These are phyloP conservation scores for Crenuchus spilurus DNA, from an alignment of 2,797 vertebrate species.

Conservation along the genomic window DNA sequence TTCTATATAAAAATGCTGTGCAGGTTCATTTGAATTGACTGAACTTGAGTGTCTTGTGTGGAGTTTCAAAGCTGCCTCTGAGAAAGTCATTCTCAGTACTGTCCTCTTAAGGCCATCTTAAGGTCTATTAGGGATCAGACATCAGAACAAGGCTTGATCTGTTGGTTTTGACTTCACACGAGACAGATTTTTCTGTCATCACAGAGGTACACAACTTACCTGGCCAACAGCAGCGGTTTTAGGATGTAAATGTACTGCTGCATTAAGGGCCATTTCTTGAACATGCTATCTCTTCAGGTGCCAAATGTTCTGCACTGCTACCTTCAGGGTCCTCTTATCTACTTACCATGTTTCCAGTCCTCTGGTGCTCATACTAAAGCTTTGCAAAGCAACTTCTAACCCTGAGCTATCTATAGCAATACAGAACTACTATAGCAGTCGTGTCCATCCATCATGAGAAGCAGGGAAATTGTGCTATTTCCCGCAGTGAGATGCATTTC, in stretches of 20 bases:
- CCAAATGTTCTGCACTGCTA: background rate
- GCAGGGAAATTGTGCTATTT: background rate
- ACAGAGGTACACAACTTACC: background rate
- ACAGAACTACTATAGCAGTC: background rate
- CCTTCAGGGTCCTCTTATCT: background rate
- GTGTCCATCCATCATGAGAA: slow-evolving; percentile 13
- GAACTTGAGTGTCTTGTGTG: no score
- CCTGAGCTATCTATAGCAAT: slow-evolving; percentile 21
- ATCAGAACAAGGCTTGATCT: background rate
- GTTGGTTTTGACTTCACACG: background rate
- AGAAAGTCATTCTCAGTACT: background rate
- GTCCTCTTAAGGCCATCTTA: background rate
- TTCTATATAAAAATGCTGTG: no score
- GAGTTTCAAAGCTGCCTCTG: background rate
- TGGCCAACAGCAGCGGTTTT: background rate
- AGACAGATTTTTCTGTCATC: background rate
- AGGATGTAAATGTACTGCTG: background rate
- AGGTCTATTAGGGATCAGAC: background rate
- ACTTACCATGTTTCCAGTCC: background rate
- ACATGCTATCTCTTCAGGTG: background rate
- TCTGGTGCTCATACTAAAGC: slow-evolving; percentile 5
- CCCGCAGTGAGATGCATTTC: slow-evolving; percentile 9
- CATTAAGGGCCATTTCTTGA: background rate
- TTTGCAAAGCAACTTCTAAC: slow-evolving; percentile 14
- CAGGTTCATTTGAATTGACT: no score